Base-by-base conservation (phyloP, 2,113 vertebrate genomes). In the Oncorhynchus mykiss region DNA sequence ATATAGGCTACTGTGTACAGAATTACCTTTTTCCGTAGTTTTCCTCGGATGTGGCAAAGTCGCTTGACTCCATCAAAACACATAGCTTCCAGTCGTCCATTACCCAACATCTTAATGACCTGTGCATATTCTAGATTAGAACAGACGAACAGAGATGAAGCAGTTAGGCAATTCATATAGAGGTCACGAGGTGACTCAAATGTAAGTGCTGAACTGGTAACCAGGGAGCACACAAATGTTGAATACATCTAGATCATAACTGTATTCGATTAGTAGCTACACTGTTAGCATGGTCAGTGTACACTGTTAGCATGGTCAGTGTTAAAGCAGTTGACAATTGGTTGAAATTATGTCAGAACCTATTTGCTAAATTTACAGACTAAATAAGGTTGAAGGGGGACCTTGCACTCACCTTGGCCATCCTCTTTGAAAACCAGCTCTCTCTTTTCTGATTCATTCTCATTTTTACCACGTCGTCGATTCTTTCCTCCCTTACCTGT, bases 401-500 rank as follows among this genome's bases (percentile, higher is more conserved):
- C 9, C 39, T 45, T 11, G 39, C 39, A 57, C 84, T 86, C 65
- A 93, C 93, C 93, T 78, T 93, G 93, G 73, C 93, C 97, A 24
- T 99, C 97, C 85, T 99, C 98, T 87, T 99, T 99, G 90, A 99
- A 99, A 59, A 99, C 98, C 88, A 99, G 84, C 87, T 99, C 98
- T 90, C 98, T 95, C 89, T 99, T 99, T 90, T 99, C 98, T 0
- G 97, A 99, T 84, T 99, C 98, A 82, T 99, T 99, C 81, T 99
- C 98, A 76, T 99, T 99, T 94, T 99, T 99, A 93, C 98, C 98
- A 94, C 98, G 95, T 87, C 97, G 94, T 81, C 98, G 93, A n/a
- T 99, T 99, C 93, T 99, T 99, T 91, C 98, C 98, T 96, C 98
- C 98, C 88, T 99, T 99, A 85, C 98, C 98, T 99, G 87, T 87